These are phyloP conservation scores for Trichogramma pretiosum DNA, from an alignment of 1,140 invertebrate genomes.

Conservation along the genomic window DNA sequence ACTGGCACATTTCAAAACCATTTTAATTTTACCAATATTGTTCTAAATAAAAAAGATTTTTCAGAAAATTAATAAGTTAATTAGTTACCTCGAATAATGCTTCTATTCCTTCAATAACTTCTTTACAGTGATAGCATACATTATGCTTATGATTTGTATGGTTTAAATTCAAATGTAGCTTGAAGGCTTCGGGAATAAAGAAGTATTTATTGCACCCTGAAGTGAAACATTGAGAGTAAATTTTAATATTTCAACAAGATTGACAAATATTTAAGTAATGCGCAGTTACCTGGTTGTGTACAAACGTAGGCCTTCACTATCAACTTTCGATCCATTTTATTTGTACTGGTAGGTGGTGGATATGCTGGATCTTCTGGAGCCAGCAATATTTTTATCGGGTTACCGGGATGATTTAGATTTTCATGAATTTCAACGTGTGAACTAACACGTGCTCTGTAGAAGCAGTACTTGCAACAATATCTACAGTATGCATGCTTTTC, in stretches of 20 bases:
- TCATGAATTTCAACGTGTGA: slow-evolving; percentile 50
- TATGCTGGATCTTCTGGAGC: slow-evolving; percentile 8
- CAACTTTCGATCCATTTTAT: slow-evolving; percentile 25
- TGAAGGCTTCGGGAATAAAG: slow-evolving; percentile 36
- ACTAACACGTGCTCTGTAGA: slow-evolving; percentile 47
- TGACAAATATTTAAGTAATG: too few relatives aligned
- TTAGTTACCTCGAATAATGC: too few relatives aligned
- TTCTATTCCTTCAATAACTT: too few relatives aligned
- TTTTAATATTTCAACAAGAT: too few relatives aligned
- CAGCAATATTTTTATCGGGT: slow-evolving; percentile 10
- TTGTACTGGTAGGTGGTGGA: slow-evolving; percentile 18
- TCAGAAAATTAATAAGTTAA: too few relatives aligned
- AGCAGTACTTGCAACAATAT: slow-evolving; percentile 52
- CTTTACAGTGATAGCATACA: too few relatives aligned
- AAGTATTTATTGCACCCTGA: slow-evolving; percentile 37
- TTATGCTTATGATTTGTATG: slow-evolving; percentile 20
- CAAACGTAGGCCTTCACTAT: slow-evolving; percentile 35
- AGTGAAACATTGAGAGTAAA: slow-evolving; percentile 16
- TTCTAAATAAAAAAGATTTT: too few relatives aligned
- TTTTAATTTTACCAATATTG: too few relatives aligned
- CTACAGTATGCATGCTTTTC: slow-evolving; percentile 45
- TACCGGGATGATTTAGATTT: slow-evolving; percentile 19
- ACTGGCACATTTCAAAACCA: too few relatives aligned
- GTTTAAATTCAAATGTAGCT: slow-evolving; percentile 34
- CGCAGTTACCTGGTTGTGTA: too few relatives aligned